Evolutionary conservation across 1,140 invertebrate genomes (phyloP).

Genomic region (Zeugodacus cucurbitae): DNA sequence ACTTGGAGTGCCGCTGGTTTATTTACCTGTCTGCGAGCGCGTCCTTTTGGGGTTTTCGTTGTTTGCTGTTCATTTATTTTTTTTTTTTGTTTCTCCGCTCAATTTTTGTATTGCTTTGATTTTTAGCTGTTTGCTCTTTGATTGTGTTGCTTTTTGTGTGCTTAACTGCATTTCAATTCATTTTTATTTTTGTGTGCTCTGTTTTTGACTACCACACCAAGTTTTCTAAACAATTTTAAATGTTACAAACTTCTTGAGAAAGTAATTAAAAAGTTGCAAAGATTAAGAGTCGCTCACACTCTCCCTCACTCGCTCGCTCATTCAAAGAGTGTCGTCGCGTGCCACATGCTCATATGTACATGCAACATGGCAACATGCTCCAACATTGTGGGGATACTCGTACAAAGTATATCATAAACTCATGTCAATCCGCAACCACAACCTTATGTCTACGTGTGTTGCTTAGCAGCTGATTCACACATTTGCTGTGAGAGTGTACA

Average conservation of each 20-base stretch:
- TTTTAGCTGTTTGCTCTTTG: neutral
- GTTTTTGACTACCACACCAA: constrained; percentile 18
- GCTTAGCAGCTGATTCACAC: neutral
- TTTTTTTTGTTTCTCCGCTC: too few species aligned
- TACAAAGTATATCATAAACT: neutral
- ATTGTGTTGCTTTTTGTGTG: neutral
- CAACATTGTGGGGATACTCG: neutral
- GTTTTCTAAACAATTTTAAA: constrained; percentile 40
- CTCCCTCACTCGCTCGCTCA: too few species aligned
- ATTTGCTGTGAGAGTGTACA: neutral
- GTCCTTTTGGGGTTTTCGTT: constrained; percentile 31
- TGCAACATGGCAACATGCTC: too few species aligned
- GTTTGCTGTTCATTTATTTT: too few species aligned
- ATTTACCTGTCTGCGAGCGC: neutral
- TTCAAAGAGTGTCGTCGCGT: too few species aligned
- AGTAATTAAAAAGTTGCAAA: constrained; percentile 47
- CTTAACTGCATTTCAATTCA: neutral
- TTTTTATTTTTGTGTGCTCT: neutral
- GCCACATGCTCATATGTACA: constrained; percentile 20
- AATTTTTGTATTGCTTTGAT: constrained; percentile 35
- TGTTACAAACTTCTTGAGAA: constrained; percentile 43
- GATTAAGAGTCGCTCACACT: constrained; percentile 48
- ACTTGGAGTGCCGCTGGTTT: neutral
- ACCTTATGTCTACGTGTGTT: neutral
- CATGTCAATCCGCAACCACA: neutral